A percentile compares a stretch with the other conserved stretches of the same genome.
These are phyloP conservation scores for Chloroclystis v-ata DNA, from an alignment of 2,888 invertebrate species.

Conservation along the genomic window DNA sequence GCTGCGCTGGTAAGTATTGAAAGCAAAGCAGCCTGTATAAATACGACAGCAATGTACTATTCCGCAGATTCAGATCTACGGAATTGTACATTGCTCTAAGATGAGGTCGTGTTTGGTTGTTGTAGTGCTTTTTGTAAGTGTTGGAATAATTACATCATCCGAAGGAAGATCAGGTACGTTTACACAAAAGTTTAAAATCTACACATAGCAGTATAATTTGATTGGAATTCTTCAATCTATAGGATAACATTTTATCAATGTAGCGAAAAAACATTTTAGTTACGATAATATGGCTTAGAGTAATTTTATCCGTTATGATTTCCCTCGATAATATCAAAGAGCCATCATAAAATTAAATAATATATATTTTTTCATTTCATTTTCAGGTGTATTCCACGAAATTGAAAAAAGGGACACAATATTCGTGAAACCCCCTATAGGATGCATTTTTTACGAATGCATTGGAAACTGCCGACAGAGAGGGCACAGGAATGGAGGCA, in stretches of 20 bases:
- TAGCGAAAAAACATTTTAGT: no score
- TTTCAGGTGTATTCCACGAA: slow-evolving; percentile 28
- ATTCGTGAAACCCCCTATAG: slow-evolving; percentile 24
- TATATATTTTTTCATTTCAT: no score
- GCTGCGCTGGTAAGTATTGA: slow-evolving; percentile 26
- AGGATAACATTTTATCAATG: no score
- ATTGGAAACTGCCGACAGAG: slow-evolving; percentile 44
- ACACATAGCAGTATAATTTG: no score
- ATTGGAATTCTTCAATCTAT: no score
- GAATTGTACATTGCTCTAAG: slow-evolving; percentile 33
- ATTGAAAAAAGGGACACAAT: slow-evolving; percentile 42
- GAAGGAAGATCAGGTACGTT: slow-evolving; percentile 24
- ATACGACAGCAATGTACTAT: slow-evolving; percentile 36
- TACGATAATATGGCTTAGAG: no score
- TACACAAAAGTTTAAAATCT: no score
- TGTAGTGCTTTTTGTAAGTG: slow-evolving; percentile 33
- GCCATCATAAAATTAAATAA: no score
- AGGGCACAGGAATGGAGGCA: slow-evolving; percentile 47
- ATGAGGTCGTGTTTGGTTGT: slow-evolving; percentile 47
- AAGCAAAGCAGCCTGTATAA: slow-evolving; percentile 32
- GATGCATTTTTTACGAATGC: slow-evolving; percentile 56
- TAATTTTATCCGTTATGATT: no score
- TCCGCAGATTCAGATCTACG: slow-evolving; percentile 32
- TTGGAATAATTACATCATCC: slow-evolving; percentile 26
- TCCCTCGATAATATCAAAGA: no score